Evolutionary conservation across 1,140 invertebrate species (phyloP).

Genomic region (Platorchestia sp.): DNA sequence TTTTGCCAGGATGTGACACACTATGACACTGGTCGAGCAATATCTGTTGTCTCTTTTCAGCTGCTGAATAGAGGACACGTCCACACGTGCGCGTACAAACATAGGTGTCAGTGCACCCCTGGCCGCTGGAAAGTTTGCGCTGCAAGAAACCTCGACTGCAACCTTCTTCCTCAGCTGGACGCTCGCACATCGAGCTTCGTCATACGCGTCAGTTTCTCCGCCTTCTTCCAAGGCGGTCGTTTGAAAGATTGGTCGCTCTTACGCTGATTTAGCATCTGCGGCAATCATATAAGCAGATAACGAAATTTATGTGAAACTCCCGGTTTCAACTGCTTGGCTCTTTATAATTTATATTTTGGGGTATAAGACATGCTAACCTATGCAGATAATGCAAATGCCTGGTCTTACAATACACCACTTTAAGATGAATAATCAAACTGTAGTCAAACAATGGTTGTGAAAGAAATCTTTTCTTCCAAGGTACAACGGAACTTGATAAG

Average conservation of each 20-base stretch:
- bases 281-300: neutral
- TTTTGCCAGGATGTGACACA: neutral
- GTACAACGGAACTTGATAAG: neutral
- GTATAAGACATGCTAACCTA: neutral
- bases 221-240: neutral
- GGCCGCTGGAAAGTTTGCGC: neutral
- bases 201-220: neutral
- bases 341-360: neutral
- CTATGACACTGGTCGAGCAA: neutral
- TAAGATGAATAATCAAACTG: neutral
- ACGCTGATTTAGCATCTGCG: too few species aligned
- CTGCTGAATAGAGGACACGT: neutral
- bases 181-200: neutral
- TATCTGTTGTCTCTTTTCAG: neutral
- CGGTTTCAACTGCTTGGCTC: neutral
- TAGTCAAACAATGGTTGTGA: neutral
- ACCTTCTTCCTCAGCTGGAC: constrained; percentile 5
- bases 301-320: neutral
- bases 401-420: neutral
- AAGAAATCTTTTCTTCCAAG: neutral
- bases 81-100: neutral
- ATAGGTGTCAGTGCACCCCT: neutral
- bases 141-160: neutral
- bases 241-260: neutral
- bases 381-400: neutral